Evolutionary conservation across 2,113 vertebrate genomes (phyloP).

Genomic region (Pteruthius melanotis): DNA sequence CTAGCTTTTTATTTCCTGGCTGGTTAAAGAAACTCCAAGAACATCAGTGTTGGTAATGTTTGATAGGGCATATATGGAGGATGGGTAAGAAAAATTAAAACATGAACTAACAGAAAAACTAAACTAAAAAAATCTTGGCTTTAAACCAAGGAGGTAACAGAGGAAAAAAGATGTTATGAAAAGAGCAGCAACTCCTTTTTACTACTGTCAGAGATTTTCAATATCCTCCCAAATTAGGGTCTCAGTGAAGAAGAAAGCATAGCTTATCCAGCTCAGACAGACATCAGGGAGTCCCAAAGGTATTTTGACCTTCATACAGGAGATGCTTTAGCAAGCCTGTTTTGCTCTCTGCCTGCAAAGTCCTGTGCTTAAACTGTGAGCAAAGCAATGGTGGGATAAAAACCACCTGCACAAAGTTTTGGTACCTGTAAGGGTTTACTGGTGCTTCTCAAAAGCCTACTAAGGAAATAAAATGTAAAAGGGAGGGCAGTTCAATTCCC

Average conservation of each 20-base stretch:
- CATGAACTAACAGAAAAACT: not conserved
- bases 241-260: not conserved
- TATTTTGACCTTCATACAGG: not conserved
- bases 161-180: not conserved
- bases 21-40: not conserved
- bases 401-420: not conserved
- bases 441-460: not conserved
- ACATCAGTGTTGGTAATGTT: not conserved
- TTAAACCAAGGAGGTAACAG: not conserved
- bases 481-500: not conserved
- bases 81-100: not conserved
- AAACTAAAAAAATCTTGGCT: not conserved
- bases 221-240: not conserved
- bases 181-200: not conserved
- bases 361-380: not conserved
- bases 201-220: not conserved
- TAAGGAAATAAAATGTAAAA: not conserved
- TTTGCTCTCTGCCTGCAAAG: not conserved
- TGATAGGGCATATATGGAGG: not conserved
- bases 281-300: not conserved
- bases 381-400: not conserved
- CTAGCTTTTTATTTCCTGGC: not conserved
- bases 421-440: not conserved
- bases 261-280: not conserved
- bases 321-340: not conserved